phyloP scores from a whole-genome alignment of 2,888 invertebrate species.

The Smittia aterrima region DNA sequence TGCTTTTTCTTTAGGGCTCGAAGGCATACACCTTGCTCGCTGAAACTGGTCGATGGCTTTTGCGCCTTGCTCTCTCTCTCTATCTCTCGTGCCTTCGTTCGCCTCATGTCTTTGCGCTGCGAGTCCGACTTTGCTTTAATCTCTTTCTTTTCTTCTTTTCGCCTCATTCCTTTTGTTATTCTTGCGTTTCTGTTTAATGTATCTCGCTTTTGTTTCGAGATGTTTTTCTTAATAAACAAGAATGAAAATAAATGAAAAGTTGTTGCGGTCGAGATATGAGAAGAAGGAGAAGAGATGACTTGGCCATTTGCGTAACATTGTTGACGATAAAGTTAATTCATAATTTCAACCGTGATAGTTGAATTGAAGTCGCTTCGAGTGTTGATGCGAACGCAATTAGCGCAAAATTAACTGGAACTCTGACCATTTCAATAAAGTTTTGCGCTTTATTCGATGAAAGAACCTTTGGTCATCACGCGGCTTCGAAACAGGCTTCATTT shows the following conservation, averaged over 20 bases:
- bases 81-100: not conserved
- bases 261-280: not conserved
- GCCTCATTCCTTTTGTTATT: constrained; percentile 25
- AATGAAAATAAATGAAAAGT: constrained; percentile 22
- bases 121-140: not conserved
- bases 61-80: constrained; percentile 21
- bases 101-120: constrained; percentile 17
- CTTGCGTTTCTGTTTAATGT: constrained; percentile 5
- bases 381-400: not conserved
- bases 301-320: constrained; percentile 5
- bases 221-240: constrained; percentile 13
- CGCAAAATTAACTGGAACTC: not conserved
- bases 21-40: constrained; percentile 40
- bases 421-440: not conserved
- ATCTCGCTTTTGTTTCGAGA: constrained; percentile 13
- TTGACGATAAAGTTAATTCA: constrained; percentile 3
- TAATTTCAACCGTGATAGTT: not conserved
- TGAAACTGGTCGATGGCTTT: constrained; percentile 40
- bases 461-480: not conserved
- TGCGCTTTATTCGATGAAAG: not conserved
- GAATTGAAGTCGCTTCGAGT: not conserved
- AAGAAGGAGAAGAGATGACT: not conserved
- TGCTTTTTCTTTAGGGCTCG: constrained; percentile 3
- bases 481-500: constrained; percentile 6
- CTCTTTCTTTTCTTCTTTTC: constrained; percentile 11